Evolutionary conservation across 1,140 invertebrate species (phyloP), one percentile per base, ranked within the genome.

Genomic region (Pemphigus obesinymphae): DNA sequence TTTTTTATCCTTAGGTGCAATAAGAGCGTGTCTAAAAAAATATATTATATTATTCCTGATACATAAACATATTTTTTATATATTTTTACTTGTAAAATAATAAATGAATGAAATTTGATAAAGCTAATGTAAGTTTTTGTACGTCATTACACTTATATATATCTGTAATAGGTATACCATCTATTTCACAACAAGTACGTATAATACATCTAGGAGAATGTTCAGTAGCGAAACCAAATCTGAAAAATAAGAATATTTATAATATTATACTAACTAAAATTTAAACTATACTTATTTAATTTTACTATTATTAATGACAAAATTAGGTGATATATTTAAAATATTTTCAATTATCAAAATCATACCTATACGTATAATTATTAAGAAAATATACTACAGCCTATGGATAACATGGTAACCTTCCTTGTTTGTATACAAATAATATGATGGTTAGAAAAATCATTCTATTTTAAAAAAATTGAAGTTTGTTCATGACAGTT

Each of bases 171-270:
- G 91, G 89, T 10, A 89, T 86, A 84, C 90, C 86, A 75, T 91
- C 90, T 40, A 90, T 91, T 84, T 90, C 90, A 11, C 91, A 87
- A 85, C 92, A 91, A 86, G 94, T 93, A 72, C 90, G 91, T 83
- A 98, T 91, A 70, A 98, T 97, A 85, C 93, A 94, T 83, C 96
- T 88, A 48, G 97, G 97, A 43, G 91, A 91, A 73, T 91, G 89
- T 88, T 98, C 96, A 34, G 94, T 94, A 68, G 93, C 93, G 88
- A 97, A 96, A 63, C 97, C 97, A 89, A 95, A 94, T 87, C 96
- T 98, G 82, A 55, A 87, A 87, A 83, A 82, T 82, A 68, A 58
- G 61, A 76, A 70, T 5, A 43, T 68, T 10, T n/a, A n/a, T n/a
- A n/a, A n/a, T n/a, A n/a, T n/a, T n/a, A n/a, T n/a, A n/a, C n/a